These are phyloP conservation scores for Synanthedon tipuliformis DNA, from an alignment of 2,888 invertebrate genomes.

Conservation along the genomic window DNA sequence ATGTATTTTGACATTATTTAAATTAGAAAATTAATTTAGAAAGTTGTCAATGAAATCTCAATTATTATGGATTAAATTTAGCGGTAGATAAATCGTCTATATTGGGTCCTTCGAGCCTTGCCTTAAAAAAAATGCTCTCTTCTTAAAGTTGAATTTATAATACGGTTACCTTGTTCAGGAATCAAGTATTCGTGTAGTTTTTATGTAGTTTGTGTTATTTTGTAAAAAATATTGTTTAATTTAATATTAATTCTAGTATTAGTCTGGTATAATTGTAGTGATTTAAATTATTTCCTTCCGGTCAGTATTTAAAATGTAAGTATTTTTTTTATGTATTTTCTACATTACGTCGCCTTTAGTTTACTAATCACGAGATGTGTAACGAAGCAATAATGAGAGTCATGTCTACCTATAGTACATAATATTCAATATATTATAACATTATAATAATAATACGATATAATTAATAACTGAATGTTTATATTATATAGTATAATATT, in stretches of 20 bases:
- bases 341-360: conserved; percentile 43
- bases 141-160: conserved; percentile 55
- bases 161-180: conserved; percentile 68
- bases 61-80: too few relatives aligned
- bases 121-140: conserved; percentile 68
- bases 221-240: conserved; percentile 58
- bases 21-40: neutral
- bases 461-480: too few relatives aligned
- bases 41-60: neutral
- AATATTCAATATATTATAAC: too few relatives aligned
- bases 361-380: conserved; percentile 31
- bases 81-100: neutral
- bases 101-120: conserved; percentile 38
- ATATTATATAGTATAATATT: too few relatives aligned
- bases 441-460: too few relatives aligned
- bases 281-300: conserved; percentile 66
- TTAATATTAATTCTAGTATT: conserved; percentile 33
- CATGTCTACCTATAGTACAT: neutral
- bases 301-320: conserved; percentile 69
- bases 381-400: conserved; percentile 31
- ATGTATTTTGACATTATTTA: neutral
- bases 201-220: conserved; percentile 40
- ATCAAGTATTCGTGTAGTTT: conserved; percentile 63
- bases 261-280: conserved; percentile 47
- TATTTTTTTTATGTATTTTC: conserved; percentile 44